Base-by-base conservation (phyloP, 1,140 invertebrate genomes). In the Drosophila virilis region DNA sequence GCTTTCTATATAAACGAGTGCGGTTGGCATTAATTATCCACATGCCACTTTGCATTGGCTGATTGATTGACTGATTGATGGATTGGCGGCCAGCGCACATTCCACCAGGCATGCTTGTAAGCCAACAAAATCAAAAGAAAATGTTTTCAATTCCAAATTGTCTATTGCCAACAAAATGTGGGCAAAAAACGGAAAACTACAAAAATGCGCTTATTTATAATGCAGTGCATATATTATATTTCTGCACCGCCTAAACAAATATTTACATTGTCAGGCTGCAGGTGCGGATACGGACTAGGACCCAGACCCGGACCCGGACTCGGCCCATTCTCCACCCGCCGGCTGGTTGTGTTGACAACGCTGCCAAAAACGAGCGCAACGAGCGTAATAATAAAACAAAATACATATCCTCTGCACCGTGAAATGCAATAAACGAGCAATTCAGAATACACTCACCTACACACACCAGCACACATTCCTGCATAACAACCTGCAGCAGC, bases 351-450 rank as follows among this genome's bases (percentile, higher is more conserved):
- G 64, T 67, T 67, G 64, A 67, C 64, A 67, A 67, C 52, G 51
- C 32, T 65, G 50, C 51, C 50, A 68, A 68, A 55, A 73, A 28
- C 15, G 33, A 45, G 10, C 48, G 43, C 66, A 74, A 74, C 65
- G 65, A 74, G 71, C 65, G 37, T 43, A 69, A 83, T 78, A 78
- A 72, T 76, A 65, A 83, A 78, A 66, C 37, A 71, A 83, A 76
- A 78, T 46, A 59, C 32, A 59, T 77, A 79, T 73, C 55, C 73
- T 45, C 64, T 62, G 76, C 59, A 72, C 48, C 48, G 65, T 72
- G 59, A 73, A 83, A 83, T 83, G 72, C 69, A 83, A 83, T 83
- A 83, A 83, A 78, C 78, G 72, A 77, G 52, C 65, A 82, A 81
- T 82, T 64, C 45, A 54, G 59, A 72, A 76, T 76, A 13, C 3